Evolutionary conservation across 2,113 vertebrate species (phyloP), one percentile per base, ranked within the genome.

Genomic region (Physeter macrocephalus): DNA sequence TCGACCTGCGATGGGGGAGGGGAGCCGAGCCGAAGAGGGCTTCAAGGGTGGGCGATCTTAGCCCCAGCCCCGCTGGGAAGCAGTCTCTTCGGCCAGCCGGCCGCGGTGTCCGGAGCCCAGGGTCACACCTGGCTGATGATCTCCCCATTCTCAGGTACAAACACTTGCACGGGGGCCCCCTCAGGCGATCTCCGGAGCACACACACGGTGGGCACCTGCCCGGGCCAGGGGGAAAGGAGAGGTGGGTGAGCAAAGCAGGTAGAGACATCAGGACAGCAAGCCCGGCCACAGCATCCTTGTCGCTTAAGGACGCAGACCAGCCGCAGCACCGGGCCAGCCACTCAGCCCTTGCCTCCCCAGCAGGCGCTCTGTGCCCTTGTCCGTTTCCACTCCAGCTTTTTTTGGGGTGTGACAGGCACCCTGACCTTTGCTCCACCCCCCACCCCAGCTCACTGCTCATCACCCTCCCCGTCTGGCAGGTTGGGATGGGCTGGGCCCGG

Each of bases 81-180:
- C 29, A 96, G 95, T 96, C 93, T 93, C 82, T 92, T 52, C n/a
- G 9, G 82, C 1, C 3, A 20, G n/a, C 10, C 4, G 2, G 57
- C 18, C 1, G 6, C 27, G 61, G 88, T 41, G 8, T 52, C 9
- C 8, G 4, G 62, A 27, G 8, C 25, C 17, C 17, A 17, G 39
- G 91, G 86, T 96, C 98, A 99, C 97, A 99, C 99, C 97, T 99
- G 99, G 98, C 99, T 99, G 95, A 99, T 98, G 71, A 99, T 99
- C 95, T 99, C 99, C 13, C 98, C 98, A 0, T 99, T 99, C 84
- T 99, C 98, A 3, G 99, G 99, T 2, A 99, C 98, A 31, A 99
- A 99, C 98, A 99, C 99, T 98, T 99, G 99, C 94, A 99, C 78
- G 0, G 99, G 99, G 12, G 98, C 99, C 87, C 99, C 99, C 10